These are phyloP conservation scores for Cistogaster globosa DNA, from an alignment of 2,888 invertebrate species.

Conservation along the genomic window DNA sequence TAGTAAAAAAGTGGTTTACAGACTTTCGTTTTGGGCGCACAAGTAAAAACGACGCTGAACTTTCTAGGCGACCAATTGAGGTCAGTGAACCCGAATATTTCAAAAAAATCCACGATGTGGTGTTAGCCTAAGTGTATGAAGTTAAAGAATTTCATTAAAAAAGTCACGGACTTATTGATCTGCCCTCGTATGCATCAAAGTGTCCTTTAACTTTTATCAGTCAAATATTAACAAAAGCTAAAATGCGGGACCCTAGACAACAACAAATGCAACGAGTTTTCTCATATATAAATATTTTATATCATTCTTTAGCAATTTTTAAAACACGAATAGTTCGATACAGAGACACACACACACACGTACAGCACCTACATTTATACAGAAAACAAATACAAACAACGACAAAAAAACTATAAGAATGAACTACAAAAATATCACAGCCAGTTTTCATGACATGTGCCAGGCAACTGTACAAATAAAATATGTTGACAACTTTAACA, in stretches of 20 bases:
- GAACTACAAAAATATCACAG: slow-evolving; percentile 2
- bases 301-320: background rate
- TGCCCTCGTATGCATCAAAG: too few relatives aligned
- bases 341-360: background rate
- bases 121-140: too few relatives aligned
- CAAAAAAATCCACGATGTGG: too few relatives aligned
- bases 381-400: background rate
- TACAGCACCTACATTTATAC: too few relatives aligned
- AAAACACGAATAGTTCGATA: background rate
- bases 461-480: slow-evolving; percentile 26
- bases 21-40: too few relatives aligned
- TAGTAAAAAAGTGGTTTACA: too few relatives aligned
- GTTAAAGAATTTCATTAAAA: too few relatives aligned
- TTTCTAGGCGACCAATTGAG: too few relatives aligned
- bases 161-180: too few relatives aligned
- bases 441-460: slow-evolving; percentile 38
- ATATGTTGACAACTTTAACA: slow-evolving; percentile 46
- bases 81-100: too few relatives aligned
- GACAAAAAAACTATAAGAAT: background rate
- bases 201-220: slow-evolving; percentile 7
- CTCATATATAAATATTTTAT: slow-evolving; percentile 26
- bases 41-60: too few relatives aligned
- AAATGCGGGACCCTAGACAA: background rate
- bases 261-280: slow-evolving; percentile 13
- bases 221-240: slow-evolving; percentile 33